Percentiles rank a stretch among this genome's conserved stretches.
Conservation (phyloP, 2,888 invertebrate genomes). For the Schrankia costaestrigalis region DNA sequence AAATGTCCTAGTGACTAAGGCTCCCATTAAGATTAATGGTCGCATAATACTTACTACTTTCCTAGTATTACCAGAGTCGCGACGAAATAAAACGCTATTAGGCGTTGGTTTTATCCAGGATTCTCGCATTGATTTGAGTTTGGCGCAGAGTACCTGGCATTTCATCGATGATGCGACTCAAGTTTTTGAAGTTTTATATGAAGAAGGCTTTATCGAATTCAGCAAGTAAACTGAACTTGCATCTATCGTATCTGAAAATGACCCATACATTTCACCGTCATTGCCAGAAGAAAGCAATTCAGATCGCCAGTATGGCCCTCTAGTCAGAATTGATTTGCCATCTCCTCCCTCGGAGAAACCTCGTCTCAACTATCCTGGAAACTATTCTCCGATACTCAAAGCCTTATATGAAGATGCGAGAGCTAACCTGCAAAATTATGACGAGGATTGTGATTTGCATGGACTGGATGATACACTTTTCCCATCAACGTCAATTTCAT, state of each 20-base stretch:
- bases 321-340: background rate
- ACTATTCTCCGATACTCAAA: background rate
- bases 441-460: background rate
- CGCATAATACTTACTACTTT: background rate
- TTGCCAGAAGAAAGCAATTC: background rate
- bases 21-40: background rate
- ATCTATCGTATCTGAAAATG: background rate
- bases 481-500: background rate
- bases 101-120: constrained; percentile 26
- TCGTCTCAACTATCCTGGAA: background rate
- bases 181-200: constrained; percentile 24
- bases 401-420: constrained; percentile 2
- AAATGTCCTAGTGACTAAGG: background rate
- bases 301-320: background rate
- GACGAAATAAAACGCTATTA: constrained; percentile 20
- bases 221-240: background rate
- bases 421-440: background rate
- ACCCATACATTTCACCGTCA: background rate
- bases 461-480: background rate
- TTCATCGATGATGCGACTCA: constrained; percentile 18
- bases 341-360: background rate
- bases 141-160: constrained; percentile 18
- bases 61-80: constrained; percentile 22
- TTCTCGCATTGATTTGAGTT: constrained; percentile 19
- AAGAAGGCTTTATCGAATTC: background rate